Base-by-base conservation (phyloP, 2,113 vertebrate genomes). In the Pollimyrus isidori region DNA sequence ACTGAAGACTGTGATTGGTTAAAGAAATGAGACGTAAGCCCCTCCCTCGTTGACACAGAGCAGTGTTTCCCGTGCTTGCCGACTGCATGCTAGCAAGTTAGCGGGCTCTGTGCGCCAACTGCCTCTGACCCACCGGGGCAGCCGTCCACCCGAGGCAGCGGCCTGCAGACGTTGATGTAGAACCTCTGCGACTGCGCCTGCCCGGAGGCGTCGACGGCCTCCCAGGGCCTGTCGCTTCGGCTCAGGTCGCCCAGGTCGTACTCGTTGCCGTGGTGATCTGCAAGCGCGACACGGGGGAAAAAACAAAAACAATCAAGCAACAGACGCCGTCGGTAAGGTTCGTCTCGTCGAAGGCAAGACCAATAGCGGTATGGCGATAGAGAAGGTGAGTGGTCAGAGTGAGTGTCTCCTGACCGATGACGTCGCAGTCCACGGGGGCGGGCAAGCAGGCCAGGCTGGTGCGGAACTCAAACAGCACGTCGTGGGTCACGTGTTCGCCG, bases 151-250 rank as follows among this genome's bases (percentile, higher is more conserved):
- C 91, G 90, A 0, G 97, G 96, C 30, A 99, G 95, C 1, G 97
- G 97, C 39, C 92, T 97, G 94, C 98, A 99, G 65, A 99, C 95
- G 3, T 97, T 99, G 88, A 99, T 92, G 93, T 96, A 99, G 94
- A 99, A 99, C 0, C 90, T 96, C 90, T 95, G 94, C 0, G 91
- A 95, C 19, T 93, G 95, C 4, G 93, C 94, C 0, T 94, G 92
- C 0, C 90, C 90, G 0, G 95, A 94, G 0, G 96, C 96, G 90
- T 99, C 97, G 9, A 99, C 92, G 42, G 98, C 96, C 1, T 96
- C 90, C 97, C 98, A 99, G 0, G 97, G 96, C 46, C 95, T 95
- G 90, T 92, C 90, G 0, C 96, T 91, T 35, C 91, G 93, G 92
- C 95, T 96, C 91, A 99, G 93, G 92, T 95, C 96, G 56, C 97